A percentile compares a stretch with the other conserved stretches of the same genome.
phyloP scores from a whole-genome alignment of 2,888 invertebrate species.

The Halictus quadricinctus region DNA sequence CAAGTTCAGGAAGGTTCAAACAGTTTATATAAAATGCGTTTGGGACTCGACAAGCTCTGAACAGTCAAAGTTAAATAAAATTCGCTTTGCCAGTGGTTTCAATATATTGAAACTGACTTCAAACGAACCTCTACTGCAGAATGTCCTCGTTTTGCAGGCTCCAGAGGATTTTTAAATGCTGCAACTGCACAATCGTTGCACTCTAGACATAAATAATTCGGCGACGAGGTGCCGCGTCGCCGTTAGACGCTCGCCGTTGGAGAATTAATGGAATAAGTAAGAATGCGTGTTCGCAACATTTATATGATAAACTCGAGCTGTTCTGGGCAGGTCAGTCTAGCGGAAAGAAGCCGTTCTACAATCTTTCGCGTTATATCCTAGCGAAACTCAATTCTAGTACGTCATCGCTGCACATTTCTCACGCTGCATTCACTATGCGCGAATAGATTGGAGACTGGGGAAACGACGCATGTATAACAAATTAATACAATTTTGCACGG shows the following conservation, averaged over 20 bases:
- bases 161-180: not conserved
- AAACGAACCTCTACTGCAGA: not conserved
- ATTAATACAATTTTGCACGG: not conserved
- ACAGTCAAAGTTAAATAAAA: not conserved
- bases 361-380: not conserved
- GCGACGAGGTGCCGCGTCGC: not conserved
- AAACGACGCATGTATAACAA: not conserved
- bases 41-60: no score
- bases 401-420: not conserved
- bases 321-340: not conserved
- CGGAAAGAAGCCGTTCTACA: not conserved
- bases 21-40: not conserved
- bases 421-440: not conserved
- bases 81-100: not conserved
- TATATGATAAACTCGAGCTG: constrained; percentile 4
- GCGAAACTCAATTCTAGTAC: not conserved
- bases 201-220: not conserved
- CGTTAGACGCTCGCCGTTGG: not conserved
- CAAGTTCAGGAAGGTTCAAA: no score
- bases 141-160: not conserved
- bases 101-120: not conserved
- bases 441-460: not conserved
- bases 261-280: constrained; percentile 5
- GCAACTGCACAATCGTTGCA: not conserved
- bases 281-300: not conserved